Base-by-base conservation (phyloP, 2,797 vertebrate species). In the Pseudotriccus pelzelni region DNA sequence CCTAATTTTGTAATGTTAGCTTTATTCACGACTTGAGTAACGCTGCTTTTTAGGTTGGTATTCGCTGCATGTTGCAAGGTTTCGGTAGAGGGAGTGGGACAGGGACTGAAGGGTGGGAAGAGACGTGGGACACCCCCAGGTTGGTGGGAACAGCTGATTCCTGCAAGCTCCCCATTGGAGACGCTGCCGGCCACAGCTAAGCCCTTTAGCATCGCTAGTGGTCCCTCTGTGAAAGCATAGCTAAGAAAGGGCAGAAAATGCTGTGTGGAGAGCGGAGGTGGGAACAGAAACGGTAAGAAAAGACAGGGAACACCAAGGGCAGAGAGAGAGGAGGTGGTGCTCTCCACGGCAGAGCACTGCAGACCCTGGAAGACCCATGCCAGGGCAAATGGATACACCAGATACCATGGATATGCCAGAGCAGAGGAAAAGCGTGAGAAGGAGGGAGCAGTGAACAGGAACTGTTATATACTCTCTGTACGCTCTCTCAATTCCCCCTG, bases 11-110 rank as follows among this genome's bases (percentile, higher is more conserved):
- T 27, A 34, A 22, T 2, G 14, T 39, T 73, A 27, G 14, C 44
- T 72, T 60, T 34, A n/a, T 76, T 90, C 83, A 50, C 43, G 39
- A 9, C 30, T n/a, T 43, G 21, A 63, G 10, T 41, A 37, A 32
- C 32, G 4, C 19, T 10, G 20, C 12, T 27, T 56, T 41, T 53
- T 8, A 27, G 25, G 41, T 37, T 24, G 13, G 25, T 12, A 2
- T 10, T 12, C 30, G 41, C 53, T 25, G 37, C 20, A 0, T 3
- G 3, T 52, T 1, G 0, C 30, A 4, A 41, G 30, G 37, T 21
- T 78, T 58, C 14, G 9, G 50, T 15, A 20, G 52, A 5, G 2
- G 36, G 9, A 53, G 41, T 4, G 16, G 28, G 21, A 25, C n/a
- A 21, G 3, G 24, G 39, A 8, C 27, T 4, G 18, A 13, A 16